These are phyloP conservation scores for Leuciscus idus DNA, from an alignment of 2,113 vertebrate species.

Conservation along the genomic window DNA sequence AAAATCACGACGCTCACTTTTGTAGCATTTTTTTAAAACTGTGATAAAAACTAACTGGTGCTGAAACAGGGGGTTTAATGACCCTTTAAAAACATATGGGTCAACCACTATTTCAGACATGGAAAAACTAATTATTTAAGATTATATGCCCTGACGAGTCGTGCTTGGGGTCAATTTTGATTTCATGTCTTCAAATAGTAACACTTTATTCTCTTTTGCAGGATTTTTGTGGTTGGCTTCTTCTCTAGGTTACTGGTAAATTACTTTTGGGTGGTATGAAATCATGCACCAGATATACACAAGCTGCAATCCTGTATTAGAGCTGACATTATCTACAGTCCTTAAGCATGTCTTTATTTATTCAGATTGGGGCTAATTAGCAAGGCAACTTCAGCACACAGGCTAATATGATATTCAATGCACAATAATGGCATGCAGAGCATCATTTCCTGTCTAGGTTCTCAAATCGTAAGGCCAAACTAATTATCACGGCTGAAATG, in stretches of 20 bases:
- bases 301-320: slow-evolving; percentile 19
- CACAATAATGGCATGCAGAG: slow-evolving; percentile 41
- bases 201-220: not conserved
- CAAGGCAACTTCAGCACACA: slow-evolving; percentile 55
- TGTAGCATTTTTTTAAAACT: no score
- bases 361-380: slow-evolving; percentile 66
- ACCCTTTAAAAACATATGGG: not conserved
- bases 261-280: not conserved
- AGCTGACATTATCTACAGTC: slow-evolving; percentile 49
- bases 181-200: not conserved
- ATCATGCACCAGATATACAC: slow-evolving; percentile 23
- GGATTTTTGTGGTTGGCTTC: not conserved
- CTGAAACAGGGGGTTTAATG: no score
- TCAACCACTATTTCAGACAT: not conserved
- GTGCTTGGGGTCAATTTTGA: not conserved
- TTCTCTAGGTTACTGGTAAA: not conserved
- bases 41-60: no score
- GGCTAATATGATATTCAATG: slow-evolving; percentile 65
- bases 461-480: slow-evolving; percentile 36
- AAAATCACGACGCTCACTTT: no score
- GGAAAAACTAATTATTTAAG: not conserved
- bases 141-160: not conserved
- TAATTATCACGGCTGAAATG: slow-evolving; percentile 50
- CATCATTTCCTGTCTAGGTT: slow-evolving; percentile 56
- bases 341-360: slow-evolving; percentile 53